phyloP scores from a whole-genome alignment of 2,888 invertebrate genomes.

The Cyclophora albipunctata region DNA sequence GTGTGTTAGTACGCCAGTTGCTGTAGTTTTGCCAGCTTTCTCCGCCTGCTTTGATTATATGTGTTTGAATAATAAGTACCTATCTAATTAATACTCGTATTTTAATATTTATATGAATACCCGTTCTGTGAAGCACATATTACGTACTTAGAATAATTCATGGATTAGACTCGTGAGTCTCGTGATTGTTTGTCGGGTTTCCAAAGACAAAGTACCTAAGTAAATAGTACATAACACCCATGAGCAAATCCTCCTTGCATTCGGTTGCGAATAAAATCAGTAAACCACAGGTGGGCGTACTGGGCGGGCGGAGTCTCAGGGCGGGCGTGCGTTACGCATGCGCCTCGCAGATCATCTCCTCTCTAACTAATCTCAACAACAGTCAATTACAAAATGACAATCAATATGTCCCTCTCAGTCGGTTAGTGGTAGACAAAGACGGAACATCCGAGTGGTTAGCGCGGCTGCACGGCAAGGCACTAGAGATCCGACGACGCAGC shows the following conservation, averaged over 20 bases:
- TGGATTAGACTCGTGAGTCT: too few relatives aligned
- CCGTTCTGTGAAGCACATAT: too few relatives aligned
- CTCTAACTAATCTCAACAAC: slow-evolving; percentile 33
- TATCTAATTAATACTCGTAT: too few relatives aligned
- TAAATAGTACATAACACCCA: background rate
- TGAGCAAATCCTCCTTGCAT: background rate
- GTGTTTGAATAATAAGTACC: too few relatives aligned
- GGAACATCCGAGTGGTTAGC: slow-evolving; percentile 36
- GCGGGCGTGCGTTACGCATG: slow-evolving; percentile 65
- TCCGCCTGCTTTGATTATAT: too few relatives aligned
- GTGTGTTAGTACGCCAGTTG: too few relatives aligned
- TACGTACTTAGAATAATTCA: too few relatives aligned
- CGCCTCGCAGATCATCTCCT: slow-evolving; percentile 39
- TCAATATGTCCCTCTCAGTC: slow-evolving; percentile 45
- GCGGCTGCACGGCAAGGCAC: slow-evolving; percentile 46
- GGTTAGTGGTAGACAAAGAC: slow-evolving; percentile 52
- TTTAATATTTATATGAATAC: too few relatives aligned
- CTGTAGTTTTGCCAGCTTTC: too few relatives aligned
- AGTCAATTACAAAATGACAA: slow-evolving; percentile 38
- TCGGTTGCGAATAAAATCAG: slow-evolving; percentile 30
- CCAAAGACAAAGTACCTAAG: background rate
- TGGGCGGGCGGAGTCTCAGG: slow-evolving; percentile 55
- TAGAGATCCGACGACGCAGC: slow-evolving; percentile 53
- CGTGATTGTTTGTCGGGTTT: too few relatives aligned
- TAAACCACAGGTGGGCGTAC: slow-evolving; percentile 68